Evolutionary conservation across 2,888 invertebrate genomes (phyloP).

Genomic region (Acronicta alni): DNA sequence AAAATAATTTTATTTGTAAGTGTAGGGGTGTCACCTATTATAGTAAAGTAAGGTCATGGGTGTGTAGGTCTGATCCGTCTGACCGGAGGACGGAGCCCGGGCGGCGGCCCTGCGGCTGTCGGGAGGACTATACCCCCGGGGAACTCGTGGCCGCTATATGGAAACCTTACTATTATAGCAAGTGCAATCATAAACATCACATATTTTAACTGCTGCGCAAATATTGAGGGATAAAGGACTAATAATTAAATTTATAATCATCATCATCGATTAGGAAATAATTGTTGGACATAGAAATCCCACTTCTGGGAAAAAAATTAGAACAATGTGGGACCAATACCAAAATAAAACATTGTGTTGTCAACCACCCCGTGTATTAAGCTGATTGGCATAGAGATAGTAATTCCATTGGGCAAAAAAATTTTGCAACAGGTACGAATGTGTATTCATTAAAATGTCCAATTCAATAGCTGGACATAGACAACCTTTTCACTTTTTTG

Average conservation of each 20-base stretch:
- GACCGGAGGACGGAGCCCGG: constrained; percentile 24
- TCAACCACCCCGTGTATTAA: too few relatives aligned
- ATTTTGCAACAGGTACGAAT: too few relatives aligned
- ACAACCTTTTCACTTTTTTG: neutral
- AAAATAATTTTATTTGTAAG: neutral
- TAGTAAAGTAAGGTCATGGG: constrained; percentile 16
- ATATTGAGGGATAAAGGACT: neutral
- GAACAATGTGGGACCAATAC: too few relatives aligned
- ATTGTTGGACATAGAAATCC: neutral
- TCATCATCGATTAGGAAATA: too few relatives aligned
- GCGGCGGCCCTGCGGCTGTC: constrained; percentile 57
- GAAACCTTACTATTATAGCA: constrained; percentile 68
- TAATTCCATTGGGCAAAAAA: too few relatives aligned
- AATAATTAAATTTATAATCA: too few relatives aligned
- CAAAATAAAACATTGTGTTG: too few relatives aligned
- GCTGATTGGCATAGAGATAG: too few relatives aligned
- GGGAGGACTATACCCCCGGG: constrained; percentile 49
- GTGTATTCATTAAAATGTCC: neutral
- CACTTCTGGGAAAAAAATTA: neutral
- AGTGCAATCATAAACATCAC: constrained; percentile 60
- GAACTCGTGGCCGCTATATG: constrained; percentile 61
- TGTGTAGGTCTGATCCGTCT: constrained; percentile 36
- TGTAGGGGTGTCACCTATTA: constrained; percentile 27
- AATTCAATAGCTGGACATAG: neutral
- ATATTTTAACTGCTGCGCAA: constrained; percentile 42